Conservation (phyloP, 2,113 vertebrate genomes). For the Picathartes gymnocephalus region DNA sequence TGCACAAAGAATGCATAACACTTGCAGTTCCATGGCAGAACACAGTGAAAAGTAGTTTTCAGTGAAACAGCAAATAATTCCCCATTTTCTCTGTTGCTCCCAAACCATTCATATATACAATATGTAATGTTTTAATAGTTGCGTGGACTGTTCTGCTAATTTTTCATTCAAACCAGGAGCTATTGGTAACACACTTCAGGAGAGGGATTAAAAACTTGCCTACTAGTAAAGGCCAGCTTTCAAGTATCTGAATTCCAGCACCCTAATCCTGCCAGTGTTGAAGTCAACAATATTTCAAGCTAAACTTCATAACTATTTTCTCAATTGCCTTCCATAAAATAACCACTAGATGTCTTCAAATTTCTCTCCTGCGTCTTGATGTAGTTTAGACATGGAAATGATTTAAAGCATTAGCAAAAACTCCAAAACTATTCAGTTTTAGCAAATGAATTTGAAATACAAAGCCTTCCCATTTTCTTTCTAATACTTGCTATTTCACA, state of each 20-base stretch:
- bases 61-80: not conserved
- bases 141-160: not conserved
- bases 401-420: not conserved
- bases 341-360: conserved; percentile 19
- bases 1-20: not conserved
- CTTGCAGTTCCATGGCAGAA: not conserved
- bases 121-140: not conserved
- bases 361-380: not conserved
- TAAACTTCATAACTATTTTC: not conserved
- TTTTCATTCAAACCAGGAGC: not conserved
- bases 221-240: not conserved
- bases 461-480: not conserved
- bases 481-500: not conserved
- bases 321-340: not conserved
- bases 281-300: not conserved
- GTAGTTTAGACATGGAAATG: not conserved
- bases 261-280: not conserved
- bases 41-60: not conserved
- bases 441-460: not conserved
- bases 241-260: not conserved
- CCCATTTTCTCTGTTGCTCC: not conserved
- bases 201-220: not conserved
- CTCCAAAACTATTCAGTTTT: not conserved
- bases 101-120: not conserved
- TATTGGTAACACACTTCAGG: not conserved